A percentile compares a stretch with the other conserved stretches of the same genome.
phyloP scores from a whole-genome alignment of 2,888 invertebrate genomes.

The Fragum fragum region DNA sequence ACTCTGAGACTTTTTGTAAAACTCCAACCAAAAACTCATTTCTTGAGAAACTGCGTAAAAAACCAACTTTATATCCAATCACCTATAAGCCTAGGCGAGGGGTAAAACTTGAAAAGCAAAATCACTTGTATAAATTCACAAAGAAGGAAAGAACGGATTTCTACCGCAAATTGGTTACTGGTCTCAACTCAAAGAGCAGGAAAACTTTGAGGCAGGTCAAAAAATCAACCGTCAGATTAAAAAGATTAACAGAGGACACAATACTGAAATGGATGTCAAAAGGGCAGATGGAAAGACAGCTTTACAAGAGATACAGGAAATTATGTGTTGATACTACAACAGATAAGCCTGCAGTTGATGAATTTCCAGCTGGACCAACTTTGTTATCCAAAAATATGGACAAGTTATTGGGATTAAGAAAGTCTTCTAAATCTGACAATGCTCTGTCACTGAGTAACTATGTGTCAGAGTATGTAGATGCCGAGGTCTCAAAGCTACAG shows the following conservation, averaged over 20 bases:
- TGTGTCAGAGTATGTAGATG: constrained; percentile 78
- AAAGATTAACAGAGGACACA: constrained; percentile 65
- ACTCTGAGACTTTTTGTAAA: constrained; percentile 78
- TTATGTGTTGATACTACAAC: neutral
- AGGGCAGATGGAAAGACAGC: constrained; percentile 46
- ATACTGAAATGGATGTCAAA: constrained; percentile 73
- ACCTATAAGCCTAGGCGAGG: constrained; percentile 74
- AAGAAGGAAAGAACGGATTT: constrained; percentile 74
- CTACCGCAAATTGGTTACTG: constrained; percentile 73
- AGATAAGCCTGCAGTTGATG: constrained; percentile 12
- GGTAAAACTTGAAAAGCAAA: constrained; percentile 60
- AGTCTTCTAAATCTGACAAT: constrained; percentile 48
- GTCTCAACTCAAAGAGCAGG: constrained; percentile 75
- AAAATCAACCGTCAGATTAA: constrained; percentile 71
- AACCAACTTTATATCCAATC: constrained; percentile 73
- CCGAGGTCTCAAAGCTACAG: constrained; percentile 75
- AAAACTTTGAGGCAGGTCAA: constrained; percentile 68
- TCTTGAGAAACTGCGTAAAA: constrained; percentile 76
- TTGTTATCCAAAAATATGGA: constrained; percentile 76
- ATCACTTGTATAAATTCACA: constrained; percentile 79
- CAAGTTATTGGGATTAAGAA: constrained; percentile 76
- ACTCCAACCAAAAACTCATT: constrained; percentile 80
- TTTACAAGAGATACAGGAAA: constrained; percentile 9
- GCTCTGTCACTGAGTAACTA: constrained; percentile 70
- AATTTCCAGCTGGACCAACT: constrained; percentile 76